Conservation (phyloP, 2,113 vertebrate species). For the Callospermophilus lateralis region DNA sequence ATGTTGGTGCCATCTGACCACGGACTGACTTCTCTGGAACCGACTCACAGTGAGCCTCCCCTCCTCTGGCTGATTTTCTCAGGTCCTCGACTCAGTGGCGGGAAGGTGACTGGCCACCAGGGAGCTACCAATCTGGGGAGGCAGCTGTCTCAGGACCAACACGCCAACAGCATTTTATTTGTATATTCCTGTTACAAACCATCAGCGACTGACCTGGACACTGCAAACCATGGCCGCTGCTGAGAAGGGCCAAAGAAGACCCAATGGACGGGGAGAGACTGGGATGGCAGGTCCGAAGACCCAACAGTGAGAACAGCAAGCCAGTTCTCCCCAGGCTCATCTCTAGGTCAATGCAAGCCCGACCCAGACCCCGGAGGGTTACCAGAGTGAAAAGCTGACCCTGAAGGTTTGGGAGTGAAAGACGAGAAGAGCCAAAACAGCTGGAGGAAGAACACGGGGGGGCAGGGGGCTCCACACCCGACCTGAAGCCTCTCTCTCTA, state of each 20-base stretch:
- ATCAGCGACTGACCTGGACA: not conserved
- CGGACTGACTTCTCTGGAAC: too few species aligned
- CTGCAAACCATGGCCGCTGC: fast-evolving
- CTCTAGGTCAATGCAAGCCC: not conserved
- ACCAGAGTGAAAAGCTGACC: not conserved
- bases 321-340: too few species aligned
- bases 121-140: not conserved
- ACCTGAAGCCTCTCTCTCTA: too few species aligned
- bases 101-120: not conserved
- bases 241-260: too few species aligned
- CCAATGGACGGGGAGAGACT: fast-evolving
- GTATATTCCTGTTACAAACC: not conserved
- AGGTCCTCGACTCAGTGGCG: not conserved
- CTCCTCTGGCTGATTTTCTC: not conserved
- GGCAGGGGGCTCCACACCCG: too few species aligned
- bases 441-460: too few species aligned
- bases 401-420: not conserved
- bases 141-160: not conserved
- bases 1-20: too few species aligned
- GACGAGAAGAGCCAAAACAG: not conserved
- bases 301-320: not conserved
- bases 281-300: fast-evolving
- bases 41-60: not conserved
- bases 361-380: not conserved
- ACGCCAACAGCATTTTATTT: not conserved